Evolutionary conservation across 1,140 invertebrate genomes (phyloP).

Genomic region (Anthonomus grandis): DNA sequence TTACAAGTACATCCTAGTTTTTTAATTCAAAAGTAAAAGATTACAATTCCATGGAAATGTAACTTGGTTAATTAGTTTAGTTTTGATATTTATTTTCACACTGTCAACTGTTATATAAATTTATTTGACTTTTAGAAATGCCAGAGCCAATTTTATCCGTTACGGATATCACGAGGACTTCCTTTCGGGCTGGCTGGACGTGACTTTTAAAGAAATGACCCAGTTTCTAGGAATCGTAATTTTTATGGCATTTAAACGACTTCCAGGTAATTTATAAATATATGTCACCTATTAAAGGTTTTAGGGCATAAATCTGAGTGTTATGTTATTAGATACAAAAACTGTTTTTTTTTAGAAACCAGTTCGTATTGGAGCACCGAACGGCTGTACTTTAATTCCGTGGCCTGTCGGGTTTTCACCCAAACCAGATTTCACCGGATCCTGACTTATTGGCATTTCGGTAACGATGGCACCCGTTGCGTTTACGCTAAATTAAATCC

Average conservation of each 20-base stretch:
- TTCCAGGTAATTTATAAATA: constrained; percentile 12
- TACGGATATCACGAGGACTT: constrained; percentile 18
- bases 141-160: constrained; percentile 9
- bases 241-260: constrained; percentile 9
- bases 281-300: not conserved
- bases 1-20: too few relatives aligned
- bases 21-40: too few relatives aligned
- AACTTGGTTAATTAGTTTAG: too few relatives aligned
- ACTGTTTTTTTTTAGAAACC: not conserved
- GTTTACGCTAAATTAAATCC: constrained; percentile 12
- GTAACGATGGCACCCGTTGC: constrained; percentile 7
- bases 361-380: constrained; percentile 14
- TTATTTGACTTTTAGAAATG: constrained; percentile 1
- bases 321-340: not conserved
- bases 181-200: constrained; percentile 18
- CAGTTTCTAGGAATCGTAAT: constrained; percentile 13
- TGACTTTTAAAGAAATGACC: constrained; percentile 15
- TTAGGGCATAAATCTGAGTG: not conserved
- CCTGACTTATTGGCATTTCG: constrained; percentile 11
- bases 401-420: constrained; percentile 15
- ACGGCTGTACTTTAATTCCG: constrained; percentile 5
- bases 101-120: not conserved
- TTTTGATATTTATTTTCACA: too few relatives aligned
- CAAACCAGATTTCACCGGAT: constrained; percentile 15
- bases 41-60: too few relatives aligned